phyloP scores from a whole-genome alignment of 1,140 invertebrate genomes.

The Thalassaphorura encarpata region DNA sequence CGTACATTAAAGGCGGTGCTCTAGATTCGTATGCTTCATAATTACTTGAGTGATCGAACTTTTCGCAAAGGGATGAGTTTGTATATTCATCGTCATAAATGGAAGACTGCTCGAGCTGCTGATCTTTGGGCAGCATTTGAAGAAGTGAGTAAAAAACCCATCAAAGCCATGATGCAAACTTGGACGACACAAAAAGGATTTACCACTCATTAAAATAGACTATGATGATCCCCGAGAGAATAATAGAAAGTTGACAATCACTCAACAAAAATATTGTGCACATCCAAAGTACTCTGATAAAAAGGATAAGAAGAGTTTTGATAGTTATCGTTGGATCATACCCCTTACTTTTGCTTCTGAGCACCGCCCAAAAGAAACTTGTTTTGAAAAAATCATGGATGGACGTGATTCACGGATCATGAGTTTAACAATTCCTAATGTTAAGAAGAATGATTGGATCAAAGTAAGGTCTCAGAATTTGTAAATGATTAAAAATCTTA shows the following conservation, averaged over 20 bases:
- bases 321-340: slow-evolving; percentile 61
- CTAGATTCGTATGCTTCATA: slow-evolving; percentile 90
- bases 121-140: slow-evolving; percentile 46
- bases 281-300: slow-evolving; percentile 47
- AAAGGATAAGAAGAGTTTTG: slow-evolving; percentile 3
- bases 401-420: slow-evolving; percentile 37
- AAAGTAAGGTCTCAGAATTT: slow-evolving; percentile 45
- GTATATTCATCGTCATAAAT: slow-evolving; percentile 45
- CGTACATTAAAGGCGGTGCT: slow-evolving; percentile 87
- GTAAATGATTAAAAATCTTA: neutral
- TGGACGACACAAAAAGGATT: slow-evolving; percentile 53
- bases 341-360: slow-evolving; percentile 72
- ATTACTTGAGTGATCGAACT: slow-evolving; percentile 75
- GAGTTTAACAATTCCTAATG: slow-evolving; percentile 50
- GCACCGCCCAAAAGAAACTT: slow-evolving; percentile 52
- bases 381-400: slow-evolving; percentile 54
- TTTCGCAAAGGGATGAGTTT: slow-evolving; percentile 49
- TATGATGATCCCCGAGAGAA: slow-evolving; percentile 41
- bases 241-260: slow-evolving; percentile 57
- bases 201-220: slow-evolving; percentile 31
- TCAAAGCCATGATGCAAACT: slow-evolving; percentile 45
- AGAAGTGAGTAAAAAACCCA: slow-evolving; percentile 42
- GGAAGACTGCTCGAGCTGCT: slow-evolving; percentile 45
- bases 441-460: slow-evolving; percentile 66
- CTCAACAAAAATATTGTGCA: slow-evolving; percentile 76